Percentiles rank a stretch among this genome's conserved stretches.
Evolutionary conservation across 2,888 invertebrate genomes (phyloP).

Genomic region (Teinopalpus imperialis): DNA sequence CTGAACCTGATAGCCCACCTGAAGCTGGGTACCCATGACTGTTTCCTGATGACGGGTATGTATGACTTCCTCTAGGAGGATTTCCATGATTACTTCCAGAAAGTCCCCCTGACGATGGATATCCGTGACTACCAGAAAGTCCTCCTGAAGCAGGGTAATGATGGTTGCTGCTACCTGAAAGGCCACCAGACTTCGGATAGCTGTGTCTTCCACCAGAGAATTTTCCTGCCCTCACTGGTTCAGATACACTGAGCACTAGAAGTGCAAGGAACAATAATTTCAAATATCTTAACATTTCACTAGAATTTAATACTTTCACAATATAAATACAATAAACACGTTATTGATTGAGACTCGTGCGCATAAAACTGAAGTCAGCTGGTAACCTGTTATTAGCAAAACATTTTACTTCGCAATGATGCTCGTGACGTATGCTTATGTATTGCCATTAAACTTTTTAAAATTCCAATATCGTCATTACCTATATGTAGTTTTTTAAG

Average conservation of each 20-base stretch:
- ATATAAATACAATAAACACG: constrained; percentile 23
- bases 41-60: constrained; percentile 32
- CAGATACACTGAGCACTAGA: constrained; percentile 44
- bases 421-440: constrained; percentile 5
- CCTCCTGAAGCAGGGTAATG: constrained; percentile 51
- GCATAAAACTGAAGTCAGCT: constrained; percentile 30
- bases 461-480: too few relatives aligned
- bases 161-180: constrained; percentile 41
- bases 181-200: constrained; percentile 42
- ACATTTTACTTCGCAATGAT: constrained; percentile 1
- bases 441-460: too few relatives aligned
- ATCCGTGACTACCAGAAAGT: constrained; percentile 40
- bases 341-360: constrained; percentile 33
- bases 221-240: constrained; percentile 39
- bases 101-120: constrained; percentile 39
- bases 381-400: neutral
- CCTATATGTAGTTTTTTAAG: too few relatives aligned
- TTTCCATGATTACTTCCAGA: constrained; percentile 39
- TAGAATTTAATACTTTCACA: constrained; percentile 18
- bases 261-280: constrained; percentile 51
- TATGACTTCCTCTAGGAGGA: constrained; percentile 34
- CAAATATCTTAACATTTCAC: constrained; percentile 34
- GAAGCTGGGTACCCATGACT: constrained; percentile 36
- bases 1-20: constrained; percentile 32
- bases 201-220: constrained; percentile 37